A percentile compares a stretch with the other conserved stretches of the same genome.
Conservation (phyloP, 2,113 vertebrate species). For the Piaya cayana region DNA sequence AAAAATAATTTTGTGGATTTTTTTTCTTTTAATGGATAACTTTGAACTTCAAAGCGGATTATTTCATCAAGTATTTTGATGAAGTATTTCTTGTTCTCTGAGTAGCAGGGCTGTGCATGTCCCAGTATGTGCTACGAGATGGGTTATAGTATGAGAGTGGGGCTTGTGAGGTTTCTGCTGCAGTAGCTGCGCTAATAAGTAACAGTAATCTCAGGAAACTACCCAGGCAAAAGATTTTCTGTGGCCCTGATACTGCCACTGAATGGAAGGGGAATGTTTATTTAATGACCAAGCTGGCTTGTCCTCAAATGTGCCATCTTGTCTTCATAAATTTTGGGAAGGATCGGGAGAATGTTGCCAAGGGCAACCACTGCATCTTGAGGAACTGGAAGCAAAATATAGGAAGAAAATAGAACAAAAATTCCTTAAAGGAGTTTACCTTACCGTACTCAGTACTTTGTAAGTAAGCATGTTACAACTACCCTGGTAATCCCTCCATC, state of each 20-base stretch:
- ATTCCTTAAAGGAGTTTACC: background rate
- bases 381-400: background rate
- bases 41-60: background rate
- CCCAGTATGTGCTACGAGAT: background rate
- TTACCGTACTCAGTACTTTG: background rate
- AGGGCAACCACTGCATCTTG: slow-evolving; percentile 21
- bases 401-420: slow-evolving; percentile 16
- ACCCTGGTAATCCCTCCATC: background rate
- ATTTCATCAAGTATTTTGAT: background rate
- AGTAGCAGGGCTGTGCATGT: background rate
- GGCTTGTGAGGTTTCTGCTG: background rate
- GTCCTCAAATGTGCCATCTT: slow-evolving; percentile 12
- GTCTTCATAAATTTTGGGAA: slow-evolving; percentile 3
- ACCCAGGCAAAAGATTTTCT: background rate
- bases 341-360: background rate
- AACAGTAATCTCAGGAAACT: background rate
- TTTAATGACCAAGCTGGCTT: background rate
- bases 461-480: background rate
- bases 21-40: background rate
- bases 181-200: background rate
- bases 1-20: background rate
- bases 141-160: background rate
- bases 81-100: background rate
- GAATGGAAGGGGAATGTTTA: background rate
- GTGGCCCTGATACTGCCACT: background rate